Evolutionary conservation across 2,888 invertebrate genomes (phyloP).

Genomic region (Mythimna loreyi): DNA sequence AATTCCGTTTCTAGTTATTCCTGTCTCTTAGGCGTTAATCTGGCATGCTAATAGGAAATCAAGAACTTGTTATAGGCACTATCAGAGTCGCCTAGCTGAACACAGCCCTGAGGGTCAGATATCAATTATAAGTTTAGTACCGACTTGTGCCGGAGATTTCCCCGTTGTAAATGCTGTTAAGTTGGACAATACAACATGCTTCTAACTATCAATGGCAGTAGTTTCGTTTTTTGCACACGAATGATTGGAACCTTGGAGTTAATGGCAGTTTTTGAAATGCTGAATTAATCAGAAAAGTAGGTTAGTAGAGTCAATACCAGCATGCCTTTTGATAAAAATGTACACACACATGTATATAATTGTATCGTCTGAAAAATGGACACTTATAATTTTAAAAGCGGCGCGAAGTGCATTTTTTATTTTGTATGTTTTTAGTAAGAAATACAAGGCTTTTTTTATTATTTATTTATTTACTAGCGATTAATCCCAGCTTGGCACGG

Average conservation of each 20-base stretch:
- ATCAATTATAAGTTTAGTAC: slow-evolving; percentile 45
- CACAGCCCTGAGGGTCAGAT: slow-evolving; percentile 18
- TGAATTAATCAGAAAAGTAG: background rate
- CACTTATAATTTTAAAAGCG: no score
- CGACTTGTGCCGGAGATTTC: slow-evolving; percentile 29
- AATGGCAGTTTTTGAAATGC: background rate
- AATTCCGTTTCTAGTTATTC: background rate
- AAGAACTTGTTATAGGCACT: slow-evolving; percentile 22
- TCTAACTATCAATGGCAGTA: slow-evolving; percentile 13
- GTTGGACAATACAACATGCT: slow-evolving; percentile 27
- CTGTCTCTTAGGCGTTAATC: slow-evolving; percentile 12
- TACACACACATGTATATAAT: no score
- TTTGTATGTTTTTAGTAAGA: no score
- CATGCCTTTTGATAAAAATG: background rate
- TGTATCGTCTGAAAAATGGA: no score
- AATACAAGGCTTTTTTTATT: no score
- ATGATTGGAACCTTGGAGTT: slow-evolving; percentile 17
- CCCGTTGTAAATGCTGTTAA: slow-evolving; percentile 18
- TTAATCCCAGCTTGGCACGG: no score
- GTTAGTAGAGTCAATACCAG: background rate
- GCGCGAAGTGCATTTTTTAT: no score
- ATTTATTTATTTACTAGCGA: no score
- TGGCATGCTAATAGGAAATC: slow-evolving; percentile 8
- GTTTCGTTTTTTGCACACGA: slow-evolving; percentile 15
- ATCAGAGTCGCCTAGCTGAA: slow-evolving; percentile 19